Conservation (phyloP, 2,113 vertebrate species). For the Holacanthus passer region DNA sequence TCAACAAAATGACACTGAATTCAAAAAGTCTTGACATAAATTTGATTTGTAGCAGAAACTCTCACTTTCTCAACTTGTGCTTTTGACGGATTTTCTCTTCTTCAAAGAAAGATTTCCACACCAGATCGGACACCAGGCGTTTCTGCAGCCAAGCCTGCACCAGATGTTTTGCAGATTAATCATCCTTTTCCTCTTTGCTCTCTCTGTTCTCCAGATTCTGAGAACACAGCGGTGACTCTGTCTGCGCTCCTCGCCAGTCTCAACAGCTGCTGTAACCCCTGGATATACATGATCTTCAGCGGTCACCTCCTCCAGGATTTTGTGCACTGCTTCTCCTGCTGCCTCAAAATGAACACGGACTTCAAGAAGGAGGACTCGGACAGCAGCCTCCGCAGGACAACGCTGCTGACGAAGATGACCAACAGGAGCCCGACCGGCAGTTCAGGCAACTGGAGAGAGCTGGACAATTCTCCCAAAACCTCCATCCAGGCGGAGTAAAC, state of each 20-base stretch:
- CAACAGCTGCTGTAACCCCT: constrained; percentile 98
- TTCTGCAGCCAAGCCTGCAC: constrained; percentile 18
- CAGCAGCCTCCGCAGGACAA: constrained; percentile 89
- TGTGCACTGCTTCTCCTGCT: constrained; percentile 88
- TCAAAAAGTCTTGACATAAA: not conserved
- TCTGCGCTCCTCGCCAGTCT: constrained; percentile 93
- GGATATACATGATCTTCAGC: constrained; percentile 99
- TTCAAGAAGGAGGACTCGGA: constrained; percentile 93
- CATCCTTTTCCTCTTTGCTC: constrained; percentile 36
- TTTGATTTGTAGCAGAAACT: not conserved
- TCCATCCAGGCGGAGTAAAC: constrained; percentile 83
- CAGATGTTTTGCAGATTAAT: constrained; percentile 60
- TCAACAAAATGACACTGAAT: constrained; percentile 7
- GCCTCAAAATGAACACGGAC: constrained; percentile 77
- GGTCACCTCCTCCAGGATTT: constrained; percentile 96
- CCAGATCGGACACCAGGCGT: constrained; percentile 15
- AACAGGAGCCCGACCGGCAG: constrained; percentile 90
- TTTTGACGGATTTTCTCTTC: not conserved
- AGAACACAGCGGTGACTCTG: constrained; percentile 91
- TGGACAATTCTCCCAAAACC: constrained; percentile 82
- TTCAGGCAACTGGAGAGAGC: constrained; percentile 86
- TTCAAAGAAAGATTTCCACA: constrained; percentile 9
- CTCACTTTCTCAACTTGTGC: not conserved
- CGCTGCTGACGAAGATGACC: constrained; percentile 87
- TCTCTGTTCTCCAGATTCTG: constrained; percentile 86